Base-by-base conservation (phyloP, 2,113 vertebrate genomes). In the Scopus umbretta region DNA sequence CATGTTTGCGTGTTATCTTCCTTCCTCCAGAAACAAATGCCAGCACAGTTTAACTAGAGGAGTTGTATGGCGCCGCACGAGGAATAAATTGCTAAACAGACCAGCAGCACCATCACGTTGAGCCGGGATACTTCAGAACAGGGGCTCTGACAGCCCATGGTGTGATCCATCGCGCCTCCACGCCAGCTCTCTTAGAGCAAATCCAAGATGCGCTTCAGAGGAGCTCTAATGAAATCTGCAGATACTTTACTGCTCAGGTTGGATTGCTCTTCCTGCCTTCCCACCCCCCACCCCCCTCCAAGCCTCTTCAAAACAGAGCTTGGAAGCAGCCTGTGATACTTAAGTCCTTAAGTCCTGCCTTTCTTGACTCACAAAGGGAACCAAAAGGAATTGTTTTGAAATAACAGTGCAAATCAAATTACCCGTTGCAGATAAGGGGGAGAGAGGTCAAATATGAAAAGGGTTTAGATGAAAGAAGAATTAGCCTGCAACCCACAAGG, bases 341-440 rank as follows among this genome's bases (percentile, higher is more conserved):
- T 34, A 27, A 94, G n/a, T 50, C 38, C 43, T 86, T 52, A 67
- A 88, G n/a, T 32, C 83, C 83, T 80, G 95, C 83, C 67, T 90
- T 58, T 56, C 79, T 73, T 0, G 4, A 17, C 84, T 92, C 80
- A 40, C 88, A 86, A 72, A 92, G 52, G 86, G 72, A 95, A 65
- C 29, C 2, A 38, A 87, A 92, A 90, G 86, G 81, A 90, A 91
- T 95, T 94, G 94, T 96, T 97, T 95, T 90, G 95, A 96, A 96
- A 90, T 80, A 95, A 96, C 89, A 96, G 91, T 7, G 91, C 92
- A 94, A 97, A 97, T 97, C 71, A 6, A 96, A 95, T 97, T 97
- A 96, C 84, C 70, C n/a, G 0, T 86, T 1, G 1, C 68, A 92
- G 94, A 96, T 95, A 80, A 90, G 76, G 80, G 74, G 63, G 78